These are phyloP conservation scores for Volucella zonaria DNA, from an alignment of 2,888 invertebrate genomes.

Conservation along the genomic window DNA sequence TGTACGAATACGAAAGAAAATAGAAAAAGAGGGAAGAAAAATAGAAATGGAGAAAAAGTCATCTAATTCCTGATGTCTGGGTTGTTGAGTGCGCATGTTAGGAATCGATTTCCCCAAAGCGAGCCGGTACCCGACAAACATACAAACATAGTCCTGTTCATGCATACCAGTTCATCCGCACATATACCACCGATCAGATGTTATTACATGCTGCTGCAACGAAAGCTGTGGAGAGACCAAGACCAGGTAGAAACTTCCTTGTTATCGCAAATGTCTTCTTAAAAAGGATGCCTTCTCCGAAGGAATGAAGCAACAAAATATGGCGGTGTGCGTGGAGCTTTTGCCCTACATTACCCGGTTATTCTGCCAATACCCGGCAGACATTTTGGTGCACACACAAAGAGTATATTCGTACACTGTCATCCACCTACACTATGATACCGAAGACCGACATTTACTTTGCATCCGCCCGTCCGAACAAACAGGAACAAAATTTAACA, in stretches of 20 bases:
- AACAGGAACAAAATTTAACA: slow-evolving; percentile 22
- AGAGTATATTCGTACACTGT: background rate
- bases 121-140: slow-evolving; percentile 28
- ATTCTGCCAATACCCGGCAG: slow-evolving; percentile 52
- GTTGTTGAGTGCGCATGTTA: slow-evolving; percentile 39
- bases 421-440: slow-evolving; percentile 2
- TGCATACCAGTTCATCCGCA: background rate
- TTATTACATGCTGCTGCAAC: slow-evolving; percentile 52
- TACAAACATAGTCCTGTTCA: slow-evolving; percentile 8
- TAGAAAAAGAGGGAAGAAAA: background rate
- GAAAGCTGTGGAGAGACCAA: slow-evolving; percentile 39
- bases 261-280: slow-evolving; percentile 18
- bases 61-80: background rate
- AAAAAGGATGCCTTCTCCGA: slow-evolving; percentile 11
- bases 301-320: slow-evolving; percentile 17
- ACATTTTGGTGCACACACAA: slow-evolving; percentile 52
- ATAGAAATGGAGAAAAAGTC: background rate
- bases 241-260: slow-evolving; percentile 12
- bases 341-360: slow-evolving; percentile 60
- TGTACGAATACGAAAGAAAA: background rate
- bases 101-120: slow-evolving; percentile 58
- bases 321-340: slow-evolving; percentile 35
- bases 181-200: slow-evolving; percentile 43
- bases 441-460: slow-evolving; percentile 25
- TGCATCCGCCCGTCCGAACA: slow-evolving; percentile 33